Evolutionary conservation across 1,140 invertebrate species (phyloP).

Genomic region (Drosophila sucinea): DNA sequence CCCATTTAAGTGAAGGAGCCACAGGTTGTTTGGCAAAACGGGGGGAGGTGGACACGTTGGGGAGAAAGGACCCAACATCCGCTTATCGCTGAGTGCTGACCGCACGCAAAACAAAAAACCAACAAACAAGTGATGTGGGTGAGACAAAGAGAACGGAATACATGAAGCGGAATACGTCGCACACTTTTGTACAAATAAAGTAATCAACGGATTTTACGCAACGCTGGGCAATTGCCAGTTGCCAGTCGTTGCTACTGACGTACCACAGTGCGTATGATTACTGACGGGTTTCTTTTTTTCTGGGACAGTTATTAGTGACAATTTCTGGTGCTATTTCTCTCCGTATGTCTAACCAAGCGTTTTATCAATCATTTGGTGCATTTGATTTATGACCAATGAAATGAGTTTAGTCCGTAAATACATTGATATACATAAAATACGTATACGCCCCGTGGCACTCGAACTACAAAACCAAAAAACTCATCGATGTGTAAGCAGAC

Average conservation of each 20-base stretch:
- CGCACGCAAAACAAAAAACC: conserved; percentile 24
- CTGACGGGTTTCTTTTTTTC: conserved; percentile 22
- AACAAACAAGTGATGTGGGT: conserved; percentile 18
- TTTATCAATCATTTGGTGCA: conserved; percentile 72
- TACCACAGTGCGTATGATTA: conserved; percentile 66
- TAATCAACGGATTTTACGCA: conserved; percentile 81
- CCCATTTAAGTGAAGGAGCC: conserved; percentile 27
- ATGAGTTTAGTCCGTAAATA: conserved; percentile 48
- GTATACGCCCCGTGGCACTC: conserved; percentile 32
- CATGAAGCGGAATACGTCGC: conserved; percentile 31
- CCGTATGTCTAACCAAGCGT: conserved; percentile 34
- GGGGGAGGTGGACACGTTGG: neutral
- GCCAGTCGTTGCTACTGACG: conserved; percentile 14
- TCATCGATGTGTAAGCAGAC: conserved; percentile 31
- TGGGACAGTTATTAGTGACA: conserved; percentile 50
- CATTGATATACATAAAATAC: conserved; percentile 23
- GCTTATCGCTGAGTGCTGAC: conserved; percentile 54
- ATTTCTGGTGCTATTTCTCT: conserved; percentile 22
- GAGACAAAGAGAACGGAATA: conserved; percentile 30
- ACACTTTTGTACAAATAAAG: conserved; percentile 73
- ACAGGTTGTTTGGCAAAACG: conserved; percentile 57
- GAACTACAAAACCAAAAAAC: conserved; percentile 40
- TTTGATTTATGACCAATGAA: conserved; percentile 71
- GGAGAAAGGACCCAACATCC: conserved; percentile 23
- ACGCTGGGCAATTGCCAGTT: conserved; percentile 51